Conservation (phyloP, 2,113 vertebrate species). For the Catharus fuscescens region DNA sequence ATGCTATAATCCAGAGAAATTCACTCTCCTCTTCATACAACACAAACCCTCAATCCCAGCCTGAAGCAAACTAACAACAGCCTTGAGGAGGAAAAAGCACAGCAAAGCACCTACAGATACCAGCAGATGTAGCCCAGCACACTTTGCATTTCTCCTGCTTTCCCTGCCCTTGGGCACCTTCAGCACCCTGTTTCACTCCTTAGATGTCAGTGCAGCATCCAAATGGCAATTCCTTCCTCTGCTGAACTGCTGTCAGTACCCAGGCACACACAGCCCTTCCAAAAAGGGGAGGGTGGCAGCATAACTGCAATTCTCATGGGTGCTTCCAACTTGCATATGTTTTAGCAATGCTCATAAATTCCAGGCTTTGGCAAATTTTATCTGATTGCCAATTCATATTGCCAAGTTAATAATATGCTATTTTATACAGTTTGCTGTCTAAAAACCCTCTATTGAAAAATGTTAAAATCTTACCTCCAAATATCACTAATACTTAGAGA, state of each 20-base stretch:
- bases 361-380: neutral
- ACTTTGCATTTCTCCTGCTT: neutral
- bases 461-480: neutral
- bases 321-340: neutral
- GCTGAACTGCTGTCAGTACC: neutral
- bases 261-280: neutral
- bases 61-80: neutral
- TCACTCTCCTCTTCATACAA: neutral
- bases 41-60: neutral
- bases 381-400: neutral
- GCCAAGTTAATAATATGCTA: neutral
- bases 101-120: neutral
- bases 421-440: neutral
- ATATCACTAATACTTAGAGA: neutral
- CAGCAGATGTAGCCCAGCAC: accelerated
- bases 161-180: neutral
- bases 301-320: neutral
- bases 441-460: neutral
- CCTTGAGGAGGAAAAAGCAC: neutral
- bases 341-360: neutral
- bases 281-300: neutral
- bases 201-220: neutral
- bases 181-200: neutral
- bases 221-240: neutral
- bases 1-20: neutral